Percentiles rank a stretch among this genome's conserved stretches.
These are phyloP conservation scores for Peromyscus maniculatus DNA, from an alignment of 2,113 vertebrate genomes.

Conservation along the genomic window DNA sequence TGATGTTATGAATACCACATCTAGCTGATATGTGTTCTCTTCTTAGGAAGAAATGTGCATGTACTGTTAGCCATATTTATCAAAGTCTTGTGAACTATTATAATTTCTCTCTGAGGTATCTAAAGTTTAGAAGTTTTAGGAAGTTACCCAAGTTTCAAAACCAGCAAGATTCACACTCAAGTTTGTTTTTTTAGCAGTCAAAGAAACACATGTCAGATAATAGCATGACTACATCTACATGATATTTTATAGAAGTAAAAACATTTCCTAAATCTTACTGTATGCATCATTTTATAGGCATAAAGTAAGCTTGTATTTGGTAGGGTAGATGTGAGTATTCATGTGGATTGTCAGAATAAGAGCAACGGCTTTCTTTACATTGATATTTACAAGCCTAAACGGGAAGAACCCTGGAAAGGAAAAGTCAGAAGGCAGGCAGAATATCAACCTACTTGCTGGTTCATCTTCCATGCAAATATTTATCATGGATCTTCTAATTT, in stretches of 20 bases:
- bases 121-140: not conserved
- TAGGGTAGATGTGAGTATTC: not conserved
- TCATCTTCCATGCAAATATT: slow-evolving; percentile 24
- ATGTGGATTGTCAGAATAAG: not conserved
- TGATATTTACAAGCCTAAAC: not conserved
- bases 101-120: not conserved
- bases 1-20: not conserved
- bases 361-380: not conserved
- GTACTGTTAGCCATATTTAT: not conserved
- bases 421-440: slow-evolving; percentile 16
- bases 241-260: not conserved
- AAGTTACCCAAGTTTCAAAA: not conserved
- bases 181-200: not conserved
- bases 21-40: not conserved
- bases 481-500: not conserved
- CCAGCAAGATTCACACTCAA: not conserved
- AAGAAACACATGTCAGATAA: not conserved
- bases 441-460: slow-evolving; percentile 49
- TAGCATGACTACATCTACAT: not conserved
- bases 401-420: not conserved
- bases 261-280: not conserved
- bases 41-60: not conserved
- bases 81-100: not conserved
- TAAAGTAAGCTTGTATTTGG: not conserved
- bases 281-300: slow-evolving; percentile 12